Conservation (phyloP, 2,797 vertebrate species). For the Alosa sapidissima region DNA sequence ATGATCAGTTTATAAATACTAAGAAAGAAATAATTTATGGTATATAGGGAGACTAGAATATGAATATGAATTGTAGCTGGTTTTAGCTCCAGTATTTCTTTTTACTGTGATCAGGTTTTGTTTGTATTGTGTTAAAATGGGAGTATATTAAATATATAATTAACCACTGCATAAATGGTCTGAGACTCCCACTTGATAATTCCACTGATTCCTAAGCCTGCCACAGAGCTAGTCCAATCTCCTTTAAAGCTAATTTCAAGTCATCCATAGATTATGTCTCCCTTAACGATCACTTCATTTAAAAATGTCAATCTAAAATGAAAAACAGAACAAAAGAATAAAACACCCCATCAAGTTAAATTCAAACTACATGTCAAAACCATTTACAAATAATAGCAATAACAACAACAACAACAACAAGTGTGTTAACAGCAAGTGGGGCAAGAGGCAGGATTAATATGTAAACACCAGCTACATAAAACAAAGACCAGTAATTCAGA, state of each 20-base stretch:
- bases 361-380: background rate
- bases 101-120: background rate
- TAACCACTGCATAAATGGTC: background rate
- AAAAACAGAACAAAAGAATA: background rate
- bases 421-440: background rate
- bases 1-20: constrained; percentile 29
- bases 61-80: background rate
- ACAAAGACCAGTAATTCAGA: constrained; percentile 7
- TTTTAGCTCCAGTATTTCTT: background rate
- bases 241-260: background rate
- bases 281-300: background rate
- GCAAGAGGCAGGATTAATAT: constrained; percentile 12
- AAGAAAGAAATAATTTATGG: background rate
- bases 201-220: background rate
- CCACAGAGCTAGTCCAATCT: background rate
- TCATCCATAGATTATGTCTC: background rate
- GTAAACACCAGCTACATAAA: background rate
- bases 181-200: background rate
- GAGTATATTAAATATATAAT: background rate
- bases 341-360: background rate
- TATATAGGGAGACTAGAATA: background rate
- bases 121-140: background rate
- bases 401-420: background rate
- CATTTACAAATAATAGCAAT: background rate
- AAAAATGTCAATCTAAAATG: background rate